Base-by-base conservation (phyloP, 2,113 vertebrate genomes). In the Microtus oregoni region DNA sequence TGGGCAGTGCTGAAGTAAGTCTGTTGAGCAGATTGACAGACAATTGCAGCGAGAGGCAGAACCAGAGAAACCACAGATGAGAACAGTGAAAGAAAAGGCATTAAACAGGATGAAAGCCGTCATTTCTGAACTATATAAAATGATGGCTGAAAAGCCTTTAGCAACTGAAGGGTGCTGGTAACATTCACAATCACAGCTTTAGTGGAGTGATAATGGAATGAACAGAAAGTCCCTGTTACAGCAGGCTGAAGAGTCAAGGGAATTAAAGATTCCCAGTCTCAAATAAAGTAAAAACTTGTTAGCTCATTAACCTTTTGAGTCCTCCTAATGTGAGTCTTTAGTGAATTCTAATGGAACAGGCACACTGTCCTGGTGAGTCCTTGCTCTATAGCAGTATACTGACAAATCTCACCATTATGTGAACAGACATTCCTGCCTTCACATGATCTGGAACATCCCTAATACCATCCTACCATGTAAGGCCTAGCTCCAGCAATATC, bases 321-420 rank as follows among this genome's bases (percentile, higher is more conserved):
- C 24, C 22, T 94, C 13, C 28, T n/a, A 47, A 94, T 44, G 4
- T 82, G 89, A 92, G 19, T 52, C 41, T 67, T 89, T 41, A 61
- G 70, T 19, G 81, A 72, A 92, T 93, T 89, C 94, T 63, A 73
- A 72, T 0, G 30, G 81, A 91, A 58, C 0, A 73, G 68, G 94
- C 83, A 65, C 1, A 5, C 55, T 86, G 68, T 83, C 67, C 92
- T 89, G 63, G 3, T 78, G 15, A 38, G 73, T 8, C 20, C 88
- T 20, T 22, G 76, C 35, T 89, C 58, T 30, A 15, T 2, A n/a
- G 73, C 63, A 96, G 96, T 41, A 91, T 63, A 83, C 73, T 89
- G 96, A 83, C 81, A 91, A 94, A 58, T n/a, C 17, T 58, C 92
- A 38, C 30, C 65, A 13, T 67, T 20, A 2, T 6, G 30, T 58